These are phyloP conservation scores for Fukomys damarensis DNA, from an alignment of 2,113 vertebrate species.

Conservation along the genomic window DNA sequence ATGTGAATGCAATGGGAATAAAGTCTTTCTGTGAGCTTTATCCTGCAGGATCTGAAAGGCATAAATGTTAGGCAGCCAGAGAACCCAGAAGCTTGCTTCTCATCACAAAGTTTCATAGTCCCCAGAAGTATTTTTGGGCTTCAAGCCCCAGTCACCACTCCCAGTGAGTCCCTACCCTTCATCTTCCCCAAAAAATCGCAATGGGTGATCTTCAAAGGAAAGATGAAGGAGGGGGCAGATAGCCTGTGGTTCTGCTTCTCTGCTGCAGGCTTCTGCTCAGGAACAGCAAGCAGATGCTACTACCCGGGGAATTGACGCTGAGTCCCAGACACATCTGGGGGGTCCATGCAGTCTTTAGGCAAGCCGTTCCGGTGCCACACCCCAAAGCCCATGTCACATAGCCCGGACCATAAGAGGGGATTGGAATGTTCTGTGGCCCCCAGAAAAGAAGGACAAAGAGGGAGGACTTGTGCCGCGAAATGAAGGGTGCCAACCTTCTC, in stretches of 20 bases:
- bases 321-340: background rate
- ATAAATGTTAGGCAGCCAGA: conserved; percentile 35
- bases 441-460: background rate
- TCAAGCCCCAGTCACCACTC: conserved; percentile 54
- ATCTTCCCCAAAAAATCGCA: background rate
- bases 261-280: background rate
- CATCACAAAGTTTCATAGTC: conserved; percentile 26
- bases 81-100: background rate
- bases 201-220: background rate
- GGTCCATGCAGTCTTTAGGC: background rate
- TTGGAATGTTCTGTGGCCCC: background rate
- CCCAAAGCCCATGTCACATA: background rate
- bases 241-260: background rate
- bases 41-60: conserved; percentile 50
- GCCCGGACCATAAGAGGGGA: background rate
- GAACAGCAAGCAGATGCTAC: background rate
- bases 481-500: background rate
- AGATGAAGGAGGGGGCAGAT: conserved; percentile 3
- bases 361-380: background rate
- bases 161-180: conserved; percentile 15
- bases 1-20: conserved; percentile 33
- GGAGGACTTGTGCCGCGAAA: background rate
- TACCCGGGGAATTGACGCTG: background rate
- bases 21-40: conserved; percentile 57
- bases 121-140: conserved; percentile 38